These are phyloP conservation scores for Anthophora plumipes DNA, from an alignment of 2,888 invertebrate species.

Conservation along the genomic window DNA sequence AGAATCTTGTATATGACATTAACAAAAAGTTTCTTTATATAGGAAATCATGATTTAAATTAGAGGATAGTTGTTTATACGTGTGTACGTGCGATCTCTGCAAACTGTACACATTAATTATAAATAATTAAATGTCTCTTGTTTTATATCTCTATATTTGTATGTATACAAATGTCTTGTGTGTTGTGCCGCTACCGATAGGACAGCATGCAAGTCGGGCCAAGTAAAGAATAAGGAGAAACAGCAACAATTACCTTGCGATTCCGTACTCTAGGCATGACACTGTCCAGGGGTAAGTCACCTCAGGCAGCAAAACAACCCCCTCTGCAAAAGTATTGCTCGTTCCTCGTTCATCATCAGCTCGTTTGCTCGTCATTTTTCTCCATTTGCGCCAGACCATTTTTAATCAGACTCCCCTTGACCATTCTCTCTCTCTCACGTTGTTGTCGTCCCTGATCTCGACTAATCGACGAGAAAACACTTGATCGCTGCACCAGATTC, in stretches of 20 bases:
- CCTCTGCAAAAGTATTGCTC: constrained; percentile 60
- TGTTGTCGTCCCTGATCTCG: background rate
- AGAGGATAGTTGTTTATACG: background rate
- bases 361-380: constrained; percentile 53
- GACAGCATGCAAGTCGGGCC: constrained; percentile 85
- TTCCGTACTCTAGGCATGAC: constrained; percentile 84
- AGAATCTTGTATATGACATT: background rate
- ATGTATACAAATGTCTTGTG: constrained; percentile 83
- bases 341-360: constrained; percentile 67
- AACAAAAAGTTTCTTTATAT: background rate
- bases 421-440: background rate
- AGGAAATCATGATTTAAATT: background rate
- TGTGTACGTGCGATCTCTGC: constrained; percentile 24
- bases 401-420: constrained; percentile 45
- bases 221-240: constrained; percentile 84
- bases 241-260: constrained; percentile 83
- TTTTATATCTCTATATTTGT: constrained; percentile 67
- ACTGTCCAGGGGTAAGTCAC: constrained; percentile 84
- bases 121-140: constrained; percentile 50
- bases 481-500: constrained; percentile 22
- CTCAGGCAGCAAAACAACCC: constrained; percentile 79
- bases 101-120: constrained; percentile 25
- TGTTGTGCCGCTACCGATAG: constrained; percentile 84
- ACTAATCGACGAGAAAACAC: constrained; percentile 25
- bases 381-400: constrained; percentile 48